Evolutionary conservation across 2,888 invertebrate genomes (phyloP).

Genomic region (Cheilosia vernalis): DNA sequence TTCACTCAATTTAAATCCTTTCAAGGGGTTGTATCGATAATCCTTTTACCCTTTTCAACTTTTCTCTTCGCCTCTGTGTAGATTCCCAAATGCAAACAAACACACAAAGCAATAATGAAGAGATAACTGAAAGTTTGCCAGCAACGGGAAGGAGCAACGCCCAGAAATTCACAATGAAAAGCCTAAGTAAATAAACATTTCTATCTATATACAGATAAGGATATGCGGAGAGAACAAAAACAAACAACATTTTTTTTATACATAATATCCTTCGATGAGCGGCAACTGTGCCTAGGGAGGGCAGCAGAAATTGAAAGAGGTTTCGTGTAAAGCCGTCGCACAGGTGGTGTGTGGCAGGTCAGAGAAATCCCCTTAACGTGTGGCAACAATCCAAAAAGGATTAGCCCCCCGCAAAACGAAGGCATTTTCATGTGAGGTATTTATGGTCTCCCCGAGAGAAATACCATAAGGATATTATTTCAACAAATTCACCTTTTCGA

Average conservation of each 20-base stretch:
- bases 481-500: conserved; percentile 16
- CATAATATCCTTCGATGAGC: conserved; percentile 22
- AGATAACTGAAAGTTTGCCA: conserved; percentile 63
- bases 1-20: conserved; percentile 65
- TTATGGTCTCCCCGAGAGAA: conserved; percentile 50
- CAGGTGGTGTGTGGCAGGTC: conserved; percentile 31
- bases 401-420: conserved; percentile 60
- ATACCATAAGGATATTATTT: conserved; percentile 4
- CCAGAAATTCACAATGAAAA: conserved; percentile 19
- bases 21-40: conserved; percentile 47
- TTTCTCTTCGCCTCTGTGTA: background rate
- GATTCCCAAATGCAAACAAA: conserved; percentile 29
- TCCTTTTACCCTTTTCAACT: conserved; percentile 20
- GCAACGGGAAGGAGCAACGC: conserved; percentile 12
- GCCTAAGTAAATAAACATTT: conserved; percentile 60
- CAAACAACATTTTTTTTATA: conserved; percentile 30
- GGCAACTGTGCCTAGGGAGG: background rate
- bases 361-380: conserved; percentile 25
- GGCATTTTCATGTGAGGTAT: conserved; percentile 54
- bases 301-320: conserved; percentile 46
- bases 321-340: conserved; percentile 35
- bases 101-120: conserved; percentile 55
- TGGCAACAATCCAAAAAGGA: conserved; percentile 60
- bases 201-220: conserved; percentile 32
- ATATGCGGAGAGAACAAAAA: conserved; percentile 19